A percentile compares a stretch with the other conserved stretches of the same genome.
These are phyloP conservation scores for Perognathus longimembris DNA, from an alignment of 2,113 vertebrate genomes.

Conservation along the genomic window DNA sequence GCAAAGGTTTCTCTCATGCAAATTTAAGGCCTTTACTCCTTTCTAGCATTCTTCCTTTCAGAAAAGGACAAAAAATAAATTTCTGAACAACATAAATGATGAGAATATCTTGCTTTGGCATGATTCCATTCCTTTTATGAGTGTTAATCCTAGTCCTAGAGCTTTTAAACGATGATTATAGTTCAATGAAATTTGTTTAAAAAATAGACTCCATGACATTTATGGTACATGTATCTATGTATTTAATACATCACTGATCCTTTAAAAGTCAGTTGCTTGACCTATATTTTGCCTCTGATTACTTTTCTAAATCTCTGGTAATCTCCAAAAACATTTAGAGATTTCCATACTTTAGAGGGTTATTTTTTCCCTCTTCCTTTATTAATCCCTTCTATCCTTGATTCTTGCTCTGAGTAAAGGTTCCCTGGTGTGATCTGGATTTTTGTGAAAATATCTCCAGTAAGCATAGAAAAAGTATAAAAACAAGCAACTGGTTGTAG, in stretches of 20 bases:
- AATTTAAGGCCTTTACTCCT: not conserved
- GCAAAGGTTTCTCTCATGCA: not conserved
- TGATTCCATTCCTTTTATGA: not conserved
- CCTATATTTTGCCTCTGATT: constrained; percentile 83
- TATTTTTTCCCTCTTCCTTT: constrained; percentile 75
- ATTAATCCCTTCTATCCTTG: constrained; percentile 85
- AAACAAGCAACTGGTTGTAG: constrained; percentile 66
- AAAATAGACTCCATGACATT: constrained; percentile 70
- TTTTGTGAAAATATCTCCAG: constrained; percentile 54
- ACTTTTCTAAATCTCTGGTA: constrained; percentile 86
- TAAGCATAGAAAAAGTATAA: constrained; percentile 66
- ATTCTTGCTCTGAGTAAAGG: constrained; percentile 82
- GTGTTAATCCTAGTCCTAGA: constrained; percentile 4
- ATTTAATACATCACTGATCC: constrained; percentile 72
- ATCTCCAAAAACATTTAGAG: constrained; percentile 85
- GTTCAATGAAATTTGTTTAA: constrained; percentile 73
- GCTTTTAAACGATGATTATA: constrained; percentile 59
- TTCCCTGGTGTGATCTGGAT: constrained; percentile 82
- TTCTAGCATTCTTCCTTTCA: not conserved
- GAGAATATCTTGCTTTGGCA: constrained; percentile 20
- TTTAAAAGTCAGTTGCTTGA: constrained; percentile 76
- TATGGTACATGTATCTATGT: constrained; percentile 43
- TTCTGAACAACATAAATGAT: constrained; percentile 12
- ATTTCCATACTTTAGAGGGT: constrained; percentile 82
- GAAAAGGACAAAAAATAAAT: not conserved